Conservation (phyloP, 2,888 invertebrate genomes). For the Ichneumoninae sp. region DNA sequence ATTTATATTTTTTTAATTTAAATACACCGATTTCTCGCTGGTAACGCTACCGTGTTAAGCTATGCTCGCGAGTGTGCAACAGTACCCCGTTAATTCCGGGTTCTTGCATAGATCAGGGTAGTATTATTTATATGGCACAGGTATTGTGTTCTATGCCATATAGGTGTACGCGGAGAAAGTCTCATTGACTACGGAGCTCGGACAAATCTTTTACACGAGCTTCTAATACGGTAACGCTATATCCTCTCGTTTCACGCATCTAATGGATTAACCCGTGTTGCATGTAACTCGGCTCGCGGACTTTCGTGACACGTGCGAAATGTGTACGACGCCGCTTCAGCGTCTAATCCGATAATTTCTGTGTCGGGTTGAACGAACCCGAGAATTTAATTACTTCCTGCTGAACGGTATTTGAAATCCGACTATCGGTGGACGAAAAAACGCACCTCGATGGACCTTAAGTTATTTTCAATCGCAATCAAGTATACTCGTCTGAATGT, state of each 20-base stretch:
- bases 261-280: constrained; percentile 55
- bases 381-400: background rate
- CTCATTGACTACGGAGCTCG: constrained; percentile 37
- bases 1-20: background rate
- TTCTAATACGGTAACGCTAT: constrained; percentile 46
- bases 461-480: background rate
- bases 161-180: constrained; percentile 7
- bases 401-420: background rate
- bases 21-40: background rate
- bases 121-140: background rate
- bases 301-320: constrained; percentile 45
- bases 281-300: constrained; percentile 19
- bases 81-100: constrained; percentile 45
- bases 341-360: constrained; percentile 43
- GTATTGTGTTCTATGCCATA: background rate
- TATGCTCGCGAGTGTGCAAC: constrained; percentile 41
- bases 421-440: background rate
- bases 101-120: background rate
- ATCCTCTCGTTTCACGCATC: constrained; percentile 36
- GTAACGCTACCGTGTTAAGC: constrained; percentile 25
- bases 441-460: background rate
- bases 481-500: background rate
- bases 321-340: constrained; percentile 29
- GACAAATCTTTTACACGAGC: constrained; percentile 43
- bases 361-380: constrained; percentile 18